Evolutionary conservation across 2,113 vertebrate species (phyloP), one percentile per base, ranked within the genome.

Genomic region (Hemiscyllium ocellatum): DNA sequence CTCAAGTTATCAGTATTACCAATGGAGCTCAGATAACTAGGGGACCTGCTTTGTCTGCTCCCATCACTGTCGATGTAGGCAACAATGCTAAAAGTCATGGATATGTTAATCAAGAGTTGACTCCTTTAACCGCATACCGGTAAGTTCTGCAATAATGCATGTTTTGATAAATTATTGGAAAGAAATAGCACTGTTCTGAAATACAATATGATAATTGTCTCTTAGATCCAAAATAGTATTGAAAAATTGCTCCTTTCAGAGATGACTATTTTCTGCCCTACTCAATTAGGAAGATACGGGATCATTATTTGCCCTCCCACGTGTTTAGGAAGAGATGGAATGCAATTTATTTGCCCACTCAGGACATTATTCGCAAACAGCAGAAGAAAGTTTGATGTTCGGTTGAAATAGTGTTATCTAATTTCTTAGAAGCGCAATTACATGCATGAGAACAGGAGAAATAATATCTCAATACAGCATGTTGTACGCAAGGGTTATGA

Each of bases 81-180:
- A 69, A 96, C 76, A 22, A 0, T 4, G 20, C 6, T 12, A 0
- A 0, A 8, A 97, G 96, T 96, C 0, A 94, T 0, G 33, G 0
- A 65, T 98, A 98, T 96, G 8, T 0, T 0, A 98, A 98, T 50
- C 96, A 96, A 87, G 6, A 66, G 33, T 96, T 98, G 76, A 24
- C 20, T 0, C 4, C 96, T n/a, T 94, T 6, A 19, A n/a, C 15
- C 76, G 4, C 13, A 22, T 98, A 98, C 96, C 42, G 42, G 98
- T 98, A 97, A 96, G 80, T 89, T 87, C 12, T 69, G 66, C 29
- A 15, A 37, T 93, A 19, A 93, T 66, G 20, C 17, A 66, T 37
- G 33, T 61, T 66, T 66, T 66, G 19, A 66, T 65, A 2, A n/a
- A 65, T 20, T 6, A 20, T 6, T 66, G 33, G n/a, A 93, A 93